Conservation (phyloP, 2,797 vertebrate species). For the Podargus strigoides region DNA sequence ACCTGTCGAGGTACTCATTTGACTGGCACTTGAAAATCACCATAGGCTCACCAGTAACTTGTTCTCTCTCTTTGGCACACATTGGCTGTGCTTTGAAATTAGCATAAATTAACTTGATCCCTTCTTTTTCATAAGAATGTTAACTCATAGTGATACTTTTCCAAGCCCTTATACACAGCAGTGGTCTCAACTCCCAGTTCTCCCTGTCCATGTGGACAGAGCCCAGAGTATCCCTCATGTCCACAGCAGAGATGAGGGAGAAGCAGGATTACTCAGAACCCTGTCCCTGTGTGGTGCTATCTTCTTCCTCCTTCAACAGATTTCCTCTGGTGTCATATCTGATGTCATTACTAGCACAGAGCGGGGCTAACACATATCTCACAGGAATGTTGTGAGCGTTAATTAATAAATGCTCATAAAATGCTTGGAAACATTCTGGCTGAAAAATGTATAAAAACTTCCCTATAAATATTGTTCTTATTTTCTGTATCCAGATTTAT, state of each 20-base stretch:
- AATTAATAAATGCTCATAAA: slow-evolving; percentile 34
- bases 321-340: not conserved
- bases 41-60: not conserved
- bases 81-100: not conserved
- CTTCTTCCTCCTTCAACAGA: not conserved
- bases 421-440: not conserved
- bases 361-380: not conserved
- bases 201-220: not conserved
- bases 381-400: not conserved
- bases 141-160: not conserved
- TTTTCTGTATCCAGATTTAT: not conserved
- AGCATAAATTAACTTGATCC: not conserved
- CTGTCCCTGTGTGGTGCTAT: not conserved
- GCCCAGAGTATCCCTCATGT: rapidly evolving
- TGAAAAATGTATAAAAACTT: not conserved
- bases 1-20: not conserved
- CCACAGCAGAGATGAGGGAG: not conserved
- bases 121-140: not conserved
- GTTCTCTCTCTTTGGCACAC: not conserved
- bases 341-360: not conserved
- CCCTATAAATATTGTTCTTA: slow-evolving; percentile 8
- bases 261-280: not conserved
- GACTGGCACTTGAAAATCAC: not conserved
- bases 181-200: not conserved
- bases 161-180: not conserved